A percentile compares a stretch with the other conserved stretches of the same genome.
Conservation (phyloP, 2,113 vertebrate species). For the Cyphomyrus discorhynchus region DNA sequence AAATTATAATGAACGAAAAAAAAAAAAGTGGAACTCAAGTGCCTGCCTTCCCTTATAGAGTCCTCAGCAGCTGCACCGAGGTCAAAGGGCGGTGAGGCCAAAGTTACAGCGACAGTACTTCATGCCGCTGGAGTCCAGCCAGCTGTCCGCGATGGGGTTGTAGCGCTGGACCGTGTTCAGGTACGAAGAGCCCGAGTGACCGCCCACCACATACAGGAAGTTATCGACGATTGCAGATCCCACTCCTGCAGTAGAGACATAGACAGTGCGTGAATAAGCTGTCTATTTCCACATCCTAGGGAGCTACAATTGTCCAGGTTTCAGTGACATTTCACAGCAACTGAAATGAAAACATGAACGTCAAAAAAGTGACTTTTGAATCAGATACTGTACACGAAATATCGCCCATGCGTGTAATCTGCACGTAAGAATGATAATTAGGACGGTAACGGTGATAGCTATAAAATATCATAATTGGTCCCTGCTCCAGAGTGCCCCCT, state of each 20-base stretch:
- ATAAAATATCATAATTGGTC: not conserved
- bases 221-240: constrained; percentile 91
- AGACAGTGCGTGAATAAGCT: not conserved
- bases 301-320: not conserved
- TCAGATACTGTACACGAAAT: not conserved
- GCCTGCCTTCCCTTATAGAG: constrained; percentile 35
- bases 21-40: constrained; percentile 37
- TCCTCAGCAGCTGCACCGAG: constrained; percentile 36
- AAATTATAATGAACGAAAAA: constrained; percentile 35
- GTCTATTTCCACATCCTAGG: not conserved
- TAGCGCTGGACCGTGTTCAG: constrained; percentile 94
- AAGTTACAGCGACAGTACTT: constrained; percentile 96
- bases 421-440: not conserved
- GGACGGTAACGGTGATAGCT: not conserved
- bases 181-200: constrained; percentile 94
- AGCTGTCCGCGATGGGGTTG: constrained; percentile 84
- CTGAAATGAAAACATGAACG: not conserved
- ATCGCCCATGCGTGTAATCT: not conserved
- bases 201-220: constrained; percentile 93
- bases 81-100: constrained; percentile 91
- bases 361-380: not conserved
- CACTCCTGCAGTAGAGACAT: constrained; percentile 64
- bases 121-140: constrained; percentile 94
- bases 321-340: not conserved
- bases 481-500: not conserved